A percentile compares a stretch with the other conserved stretches of the same genome.
These are phyloP conservation scores for Malthinus seriepunctatus DNA, from an alignment of 2,888 invertebrate genomes.

Conservation along the genomic window DNA sequence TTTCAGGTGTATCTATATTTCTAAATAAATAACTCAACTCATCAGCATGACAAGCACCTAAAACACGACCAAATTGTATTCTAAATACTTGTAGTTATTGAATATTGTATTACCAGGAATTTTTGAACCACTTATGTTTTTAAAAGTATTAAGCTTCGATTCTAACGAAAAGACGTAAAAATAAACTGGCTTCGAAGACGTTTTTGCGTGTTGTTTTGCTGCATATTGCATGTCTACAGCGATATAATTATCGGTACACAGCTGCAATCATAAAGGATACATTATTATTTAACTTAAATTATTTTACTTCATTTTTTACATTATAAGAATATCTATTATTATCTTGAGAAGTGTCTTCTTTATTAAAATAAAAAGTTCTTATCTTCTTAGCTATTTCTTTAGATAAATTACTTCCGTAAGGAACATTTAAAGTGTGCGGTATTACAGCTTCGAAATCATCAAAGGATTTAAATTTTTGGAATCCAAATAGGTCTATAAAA, in stretches of 20 bases:
- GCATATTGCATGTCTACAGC: no score
- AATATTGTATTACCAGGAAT: slow-evolving; percentile 33
- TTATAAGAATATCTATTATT: no score
- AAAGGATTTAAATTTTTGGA: no score
- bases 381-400: slow-evolving; percentile 30
- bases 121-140: slow-evolving; percentile 31
- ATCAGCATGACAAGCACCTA: slow-evolving; percentile 42
- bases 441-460: slow-evolving; percentile 33
- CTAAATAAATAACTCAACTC: slow-evolving; percentile 44
- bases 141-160: slow-evolving; percentile 33
- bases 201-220: no score
- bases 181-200: slow-evolving; percentile 40
- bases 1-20: slow-evolving; percentile 28
- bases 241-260: no score
- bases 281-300: no score
- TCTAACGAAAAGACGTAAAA: slow-evolving; percentile 43
- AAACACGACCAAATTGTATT: neutral
- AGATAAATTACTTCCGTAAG: slow-evolving; percentile 21
- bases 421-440: slow-evolving; percentile 25
- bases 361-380: slow-evolving; percentile 32
- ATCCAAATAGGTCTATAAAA: no score
- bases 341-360: slow-evolving; percentile 17
- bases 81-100: neutral
- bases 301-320: no score
- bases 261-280: no score